Percentiles rank a stretch among this genome's conserved stretches.
Evolutionary conservation across 2,888 invertebrate genomes (phyloP).

Genomic region (Charanyca ferruginea): DNA sequence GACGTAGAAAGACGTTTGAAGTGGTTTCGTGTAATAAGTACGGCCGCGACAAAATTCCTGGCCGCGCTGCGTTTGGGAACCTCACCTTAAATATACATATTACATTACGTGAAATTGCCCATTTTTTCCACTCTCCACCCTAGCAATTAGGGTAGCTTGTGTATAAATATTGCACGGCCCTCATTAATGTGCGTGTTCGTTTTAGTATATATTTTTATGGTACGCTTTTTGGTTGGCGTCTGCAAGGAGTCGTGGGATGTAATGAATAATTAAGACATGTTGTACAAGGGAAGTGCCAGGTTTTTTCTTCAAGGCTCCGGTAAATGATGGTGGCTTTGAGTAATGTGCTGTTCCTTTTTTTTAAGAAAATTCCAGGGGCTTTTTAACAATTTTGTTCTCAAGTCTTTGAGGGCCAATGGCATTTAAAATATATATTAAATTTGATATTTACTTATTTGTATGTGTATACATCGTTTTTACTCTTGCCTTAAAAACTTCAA

Average conservation of each 20-base stretch:
- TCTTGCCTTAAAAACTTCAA: too few species aligned
- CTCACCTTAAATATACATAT: constrained; percentile 91
- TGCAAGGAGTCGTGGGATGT: constrained; percentile 83
- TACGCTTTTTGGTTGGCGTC: constrained; percentile 81
- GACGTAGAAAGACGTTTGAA: constrained; percentile 85
- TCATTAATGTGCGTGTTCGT: constrained; percentile 90
- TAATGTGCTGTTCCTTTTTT: constrained; percentile 50
- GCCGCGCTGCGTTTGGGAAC: constrained; percentile 80
- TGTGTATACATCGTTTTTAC: background rate
- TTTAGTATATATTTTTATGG: constrained; percentile 89
- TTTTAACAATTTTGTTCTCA: constrained; percentile 3
- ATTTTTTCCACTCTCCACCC: constrained; percentile 92
- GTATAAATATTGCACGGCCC: constrained; percentile 91
- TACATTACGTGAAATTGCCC: constrained; percentile 91
- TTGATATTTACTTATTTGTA: background rate
- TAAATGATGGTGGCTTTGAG: constrained; percentile 66
- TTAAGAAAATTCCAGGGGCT: background rate
- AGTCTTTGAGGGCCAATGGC: background rate
- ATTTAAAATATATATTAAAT: background rate
- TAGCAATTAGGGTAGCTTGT: constrained; percentile 90
- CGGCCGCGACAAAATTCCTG: constrained; percentile 87
- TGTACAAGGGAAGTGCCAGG: constrained; percentile 78
- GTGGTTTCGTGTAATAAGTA: constrained; percentile 88
- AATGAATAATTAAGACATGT: constrained; percentile 90
- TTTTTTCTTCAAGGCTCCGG: constrained; percentile 69